These are phyloP conservation scores for Dasypolia templi DNA, from an alignment of 2,888 invertebrate genomes.

Conservation along the genomic window DNA sequence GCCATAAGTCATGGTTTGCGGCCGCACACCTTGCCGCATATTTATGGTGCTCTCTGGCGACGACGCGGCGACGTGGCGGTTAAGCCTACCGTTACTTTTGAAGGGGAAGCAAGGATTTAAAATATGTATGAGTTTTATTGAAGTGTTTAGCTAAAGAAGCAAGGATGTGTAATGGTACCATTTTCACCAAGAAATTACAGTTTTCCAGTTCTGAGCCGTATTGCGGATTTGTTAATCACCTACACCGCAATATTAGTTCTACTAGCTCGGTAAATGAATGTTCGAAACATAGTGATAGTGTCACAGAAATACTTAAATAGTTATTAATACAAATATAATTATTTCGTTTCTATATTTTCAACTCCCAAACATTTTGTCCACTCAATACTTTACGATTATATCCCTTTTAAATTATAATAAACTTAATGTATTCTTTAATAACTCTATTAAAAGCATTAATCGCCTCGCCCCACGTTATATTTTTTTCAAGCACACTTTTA, in stretches of 20 bases:
- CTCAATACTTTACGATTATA: constrained; percentile 31
- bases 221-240: not conserved
- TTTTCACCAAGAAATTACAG: no score
- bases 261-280: not conserved
- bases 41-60: constrained; percentile 74
- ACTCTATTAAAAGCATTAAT: constrained; percentile 63
- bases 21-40: constrained; percentile 75
- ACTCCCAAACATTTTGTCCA: constrained; percentile 25
- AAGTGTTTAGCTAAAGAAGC: constrained; percentile 12
- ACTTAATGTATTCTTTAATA: constrained; percentile 61
- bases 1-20: constrained; percentile 74
- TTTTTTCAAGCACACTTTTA: constrained; percentile 67
- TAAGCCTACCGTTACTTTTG: constrained; percentile 30
- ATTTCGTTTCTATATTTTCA: no score
- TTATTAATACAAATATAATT: no score
- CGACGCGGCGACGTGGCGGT: constrained; percentile 72
- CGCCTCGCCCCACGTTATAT: constrained; percentile 63
- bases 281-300: not conserved
- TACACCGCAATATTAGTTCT: not conserved
- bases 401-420: constrained; percentile 51
- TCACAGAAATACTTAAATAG: not conserved
- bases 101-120: constrained; percentile 31
- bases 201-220: no score
- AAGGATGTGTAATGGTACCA: not conserved
- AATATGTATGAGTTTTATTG: constrained; percentile 44